Evolutionary conservation across 2,113 vertebrate genomes (phyloP).

Genomic region (Halichoeres trimaculatus): DNA sequence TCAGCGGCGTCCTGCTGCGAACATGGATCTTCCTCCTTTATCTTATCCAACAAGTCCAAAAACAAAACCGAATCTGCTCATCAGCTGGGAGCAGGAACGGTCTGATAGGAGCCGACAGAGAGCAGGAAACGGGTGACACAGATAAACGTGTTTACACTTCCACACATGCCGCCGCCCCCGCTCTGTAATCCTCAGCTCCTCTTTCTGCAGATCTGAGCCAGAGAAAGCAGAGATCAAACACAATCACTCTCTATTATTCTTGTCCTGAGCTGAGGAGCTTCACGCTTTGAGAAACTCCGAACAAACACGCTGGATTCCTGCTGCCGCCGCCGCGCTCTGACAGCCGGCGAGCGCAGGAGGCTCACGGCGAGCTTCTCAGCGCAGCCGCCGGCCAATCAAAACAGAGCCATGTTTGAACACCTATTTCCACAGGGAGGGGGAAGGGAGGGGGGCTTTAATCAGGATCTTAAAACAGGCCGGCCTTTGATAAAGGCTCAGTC

Average conservation of each 20-base stretch:
- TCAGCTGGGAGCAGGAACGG: slow-evolving; percentile 51
- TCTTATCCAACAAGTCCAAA: slow-evolving; percentile 48
- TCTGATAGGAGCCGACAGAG: slow-evolving; percentile 39
- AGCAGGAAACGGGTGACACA: slow-evolving; percentile 51
- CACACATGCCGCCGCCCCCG: not conserved
- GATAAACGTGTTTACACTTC: slow-evolving; percentile 55
- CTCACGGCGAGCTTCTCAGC: slow-evolving; percentile 68
- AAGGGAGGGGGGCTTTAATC: slow-evolving; percentile 74
- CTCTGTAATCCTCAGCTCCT: slow-evolving; percentile 2
- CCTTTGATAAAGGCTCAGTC: slow-evolving; percentile 77
- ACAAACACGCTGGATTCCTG: slow-evolving; percentile 60
- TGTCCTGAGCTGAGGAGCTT: slow-evolving; percentile 59
- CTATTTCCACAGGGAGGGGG: slow-evolving; percentile 72
- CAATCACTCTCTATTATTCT: slow-evolving; percentile 61
- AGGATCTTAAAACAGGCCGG: slow-evolving; percentile 75
- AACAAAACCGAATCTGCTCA: slow-evolving; percentile 45
- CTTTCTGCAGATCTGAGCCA: slow-evolving; percentile 41
- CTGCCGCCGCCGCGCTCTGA: slow-evolving; percentile 51
- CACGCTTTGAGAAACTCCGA: slow-evolving; percentile 58
- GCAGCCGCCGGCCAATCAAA: slow-evolving; percentile 77
- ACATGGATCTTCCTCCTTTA: slow-evolving; percentile 40
- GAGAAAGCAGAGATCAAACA: slow-evolving; percentile 58
- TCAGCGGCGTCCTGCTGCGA: slow-evolving; percentile 12
- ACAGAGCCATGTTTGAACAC: slow-evolving; percentile 83
- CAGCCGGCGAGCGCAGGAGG: slow-evolving; percentile 64